phyloP scores from a whole-genome alignment of 2,888 invertebrate genomes.

The Hybos culiciformis region DNA sequence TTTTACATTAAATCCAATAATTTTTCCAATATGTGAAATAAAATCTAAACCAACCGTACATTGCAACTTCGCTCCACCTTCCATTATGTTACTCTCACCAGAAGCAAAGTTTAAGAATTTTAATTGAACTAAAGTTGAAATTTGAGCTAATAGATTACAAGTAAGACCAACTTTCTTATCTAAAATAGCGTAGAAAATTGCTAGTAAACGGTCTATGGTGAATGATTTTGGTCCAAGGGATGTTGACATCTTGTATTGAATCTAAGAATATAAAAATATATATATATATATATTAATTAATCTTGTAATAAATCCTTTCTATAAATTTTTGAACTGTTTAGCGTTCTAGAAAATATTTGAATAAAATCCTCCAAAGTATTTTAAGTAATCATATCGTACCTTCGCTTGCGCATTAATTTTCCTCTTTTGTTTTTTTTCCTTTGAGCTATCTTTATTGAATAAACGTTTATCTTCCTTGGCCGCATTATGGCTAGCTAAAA shows the following conservation, averaged over 20 bases:
- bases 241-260: constrained; percentile 45
- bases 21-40: constrained; percentile 60
- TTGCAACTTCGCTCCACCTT: constrained; percentile 69
- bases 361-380: background rate
- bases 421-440: constrained; percentile 51
- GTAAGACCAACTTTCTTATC: constrained; percentile 74
- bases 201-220: constrained; percentile 64
- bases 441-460: constrained; percentile 68
- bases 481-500: constrained; percentile 85
- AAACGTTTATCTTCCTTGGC: constrained; percentile 74
- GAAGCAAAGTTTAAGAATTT: constrained; percentile 58
- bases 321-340: background rate
- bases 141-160: constrained; percentile 73
- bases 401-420: constrained; percentile 47
- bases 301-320: background rate
- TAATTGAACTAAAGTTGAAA: constrained; percentile 73
- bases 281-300: background rate
- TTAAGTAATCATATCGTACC: constrained; percentile 17
- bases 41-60: constrained; percentile 75
- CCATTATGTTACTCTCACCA: constrained; percentile 52
- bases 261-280: constrained; percentile 18
- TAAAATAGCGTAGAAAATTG: constrained; percentile 80
- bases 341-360: too few species aligned
- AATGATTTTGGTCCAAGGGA: constrained; percentile 75
- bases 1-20: constrained; percentile 58